These are phyloP conservation scores for Acromyrmex charruanus DNA, from an alignment of 1,140 invertebrate species.

Conservation along the genomic window DNA sequence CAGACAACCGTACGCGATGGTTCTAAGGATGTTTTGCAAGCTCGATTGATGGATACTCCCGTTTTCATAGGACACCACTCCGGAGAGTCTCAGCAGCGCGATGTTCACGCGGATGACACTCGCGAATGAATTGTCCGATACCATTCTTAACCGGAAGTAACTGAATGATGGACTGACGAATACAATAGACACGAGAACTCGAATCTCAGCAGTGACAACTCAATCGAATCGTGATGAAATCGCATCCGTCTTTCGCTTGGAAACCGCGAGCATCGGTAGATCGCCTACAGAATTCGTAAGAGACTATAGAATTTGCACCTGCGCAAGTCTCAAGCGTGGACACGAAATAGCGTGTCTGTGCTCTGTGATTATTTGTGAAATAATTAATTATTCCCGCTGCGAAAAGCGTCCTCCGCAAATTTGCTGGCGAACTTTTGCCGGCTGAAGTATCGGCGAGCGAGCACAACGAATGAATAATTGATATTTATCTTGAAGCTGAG, in stretches of 20 bases:
- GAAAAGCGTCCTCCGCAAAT: neutral
- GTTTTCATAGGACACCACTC: conserved; percentile 54
- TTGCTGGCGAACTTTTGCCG: neutral
- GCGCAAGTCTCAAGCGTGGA: conserved; percentile 20
- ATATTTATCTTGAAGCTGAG: neutral
- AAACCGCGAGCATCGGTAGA: neutral
- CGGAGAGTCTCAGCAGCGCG: conserved; percentile 65
- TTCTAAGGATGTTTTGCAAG: conserved; percentile 44
- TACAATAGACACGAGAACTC: neutral
- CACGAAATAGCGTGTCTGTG: neutral
- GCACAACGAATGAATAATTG: conserved; percentile 35
- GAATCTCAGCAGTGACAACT: neutral
- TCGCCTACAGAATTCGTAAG: neutral
- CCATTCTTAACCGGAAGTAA: neutral
- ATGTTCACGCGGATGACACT: conserved; percentile 67
- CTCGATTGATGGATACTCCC: neutral
- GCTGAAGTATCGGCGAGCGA: neutral
- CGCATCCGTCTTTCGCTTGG: neutral
- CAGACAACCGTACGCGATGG: conserved; percentile 59
- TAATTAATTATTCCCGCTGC: neutral
- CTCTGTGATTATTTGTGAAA: conserved; percentile 9
- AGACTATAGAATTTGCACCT: conserved; percentile 17
- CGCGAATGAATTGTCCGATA: conserved; percentile 26
- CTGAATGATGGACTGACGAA: neutral
- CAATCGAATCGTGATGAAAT: neutral